Percentiles rank a stretch among this genome's conserved stretches.
These are phyloP conservation scores for Dolichomitus sp. DNA, from an alignment of 2,888 invertebrate species.

Conservation along the genomic window DNA sequence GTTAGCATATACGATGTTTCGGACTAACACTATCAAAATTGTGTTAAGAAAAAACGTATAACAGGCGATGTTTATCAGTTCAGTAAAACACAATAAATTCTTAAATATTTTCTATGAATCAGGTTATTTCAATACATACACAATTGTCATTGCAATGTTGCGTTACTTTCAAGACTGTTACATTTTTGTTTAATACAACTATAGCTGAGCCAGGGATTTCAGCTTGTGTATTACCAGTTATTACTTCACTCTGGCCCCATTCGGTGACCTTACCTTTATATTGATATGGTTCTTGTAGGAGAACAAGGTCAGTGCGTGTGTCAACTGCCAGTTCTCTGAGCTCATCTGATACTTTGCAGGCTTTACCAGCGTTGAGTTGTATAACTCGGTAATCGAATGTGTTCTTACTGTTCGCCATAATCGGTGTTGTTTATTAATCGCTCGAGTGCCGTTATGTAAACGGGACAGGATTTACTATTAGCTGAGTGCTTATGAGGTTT, in stretches of 20 bases:
- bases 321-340: background rate
- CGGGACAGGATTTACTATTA: conserved; percentile 5
- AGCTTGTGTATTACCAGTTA: background rate
- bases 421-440: background rate
- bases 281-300: conserved; percentile 18
- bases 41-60: background rate
- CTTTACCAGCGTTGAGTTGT: conserved; percentile 26
- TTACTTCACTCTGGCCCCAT: background rate
- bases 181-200: background rate
- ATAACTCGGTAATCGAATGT: background rate
- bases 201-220: background rate
- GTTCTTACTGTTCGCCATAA: background rate
- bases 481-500: background rate
- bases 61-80: too few species aligned
- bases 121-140: too few species aligned
- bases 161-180: background rate
- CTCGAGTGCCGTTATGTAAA: conserved; percentile 5
- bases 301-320: background rate
- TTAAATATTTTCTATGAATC: too few species aligned
- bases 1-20: background rate
- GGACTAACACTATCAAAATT: background rate
- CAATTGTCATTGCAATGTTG: too few species aligned
- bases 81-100: too few species aligned
- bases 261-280: background rate
- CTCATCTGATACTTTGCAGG: background rate